Conservation (phyloP, 2,113 vertebrate species). For the Elephantulus edwardii region DNA sequence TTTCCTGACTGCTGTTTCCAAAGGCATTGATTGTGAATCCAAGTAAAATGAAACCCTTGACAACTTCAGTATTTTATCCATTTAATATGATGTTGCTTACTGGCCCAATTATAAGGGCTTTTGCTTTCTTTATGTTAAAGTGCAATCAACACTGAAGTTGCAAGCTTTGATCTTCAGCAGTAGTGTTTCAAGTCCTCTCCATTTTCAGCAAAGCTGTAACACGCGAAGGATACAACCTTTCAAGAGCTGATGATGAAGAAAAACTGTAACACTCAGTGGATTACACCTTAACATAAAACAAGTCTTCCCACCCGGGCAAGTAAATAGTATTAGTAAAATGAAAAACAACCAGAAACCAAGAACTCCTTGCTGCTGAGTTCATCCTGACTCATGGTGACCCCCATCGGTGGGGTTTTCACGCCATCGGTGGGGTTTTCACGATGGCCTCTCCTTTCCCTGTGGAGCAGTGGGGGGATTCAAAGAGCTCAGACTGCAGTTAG, state of each 20-base stretch:
- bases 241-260: too few relatives aligned
- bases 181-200: not conserved
- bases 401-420: too few relatives aligned
- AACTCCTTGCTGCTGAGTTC: too few relatives aligned
- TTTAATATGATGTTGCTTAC: not conserved
- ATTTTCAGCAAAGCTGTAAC: not conserved
- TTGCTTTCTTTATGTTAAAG: not conserved
- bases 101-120: not conserved
- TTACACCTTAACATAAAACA: too few relatives aligned
- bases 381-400: too few relatives aligned
- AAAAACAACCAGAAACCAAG: too few relatives aligned
- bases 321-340: not conserved
- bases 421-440: too few relatives aligned
- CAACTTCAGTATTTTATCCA: not conserved
- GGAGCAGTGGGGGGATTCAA: too few relatives aligned
- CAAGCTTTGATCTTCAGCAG: not conserved
- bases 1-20: not conserved
- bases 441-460: too few relatives aligned
- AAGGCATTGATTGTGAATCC: not conserved
- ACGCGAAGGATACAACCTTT: not conserved
- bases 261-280: too few relatives aligned
- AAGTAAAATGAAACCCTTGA: not conserved
- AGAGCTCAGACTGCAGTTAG: too few relatives aligned
- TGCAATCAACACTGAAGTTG: not conserved
- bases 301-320: too few relatives aligned